A percentile compares a stretch with the other conserved stretches of the same genome.
Evolutionary conservation across 2,888 invertebrate genomes (phyloP).

Genomic region (Watsonalla binaria): DNA sequence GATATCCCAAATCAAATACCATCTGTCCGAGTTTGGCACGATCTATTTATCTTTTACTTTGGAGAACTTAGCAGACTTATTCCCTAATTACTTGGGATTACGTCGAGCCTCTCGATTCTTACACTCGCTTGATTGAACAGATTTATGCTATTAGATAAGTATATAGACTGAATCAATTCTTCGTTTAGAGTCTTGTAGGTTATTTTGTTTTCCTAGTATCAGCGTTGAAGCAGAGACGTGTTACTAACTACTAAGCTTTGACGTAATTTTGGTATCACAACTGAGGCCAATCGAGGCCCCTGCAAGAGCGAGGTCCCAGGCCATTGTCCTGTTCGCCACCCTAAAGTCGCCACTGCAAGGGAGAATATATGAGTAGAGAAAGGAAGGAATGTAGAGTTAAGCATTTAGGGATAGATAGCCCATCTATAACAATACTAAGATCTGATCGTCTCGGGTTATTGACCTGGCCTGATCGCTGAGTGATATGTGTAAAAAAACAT

Average conservation of each 20-base stretch:
- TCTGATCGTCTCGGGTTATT: too few species aligned
- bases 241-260: too few species aligned
- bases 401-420: too few species aligned
- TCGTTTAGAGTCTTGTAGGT: background rate
- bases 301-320: too few species aligned
- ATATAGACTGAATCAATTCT: background rate
- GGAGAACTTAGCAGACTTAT: background rate
- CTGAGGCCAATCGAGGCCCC: too few species aligned
- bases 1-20: background rate
- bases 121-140: background rate
- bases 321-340: too few species aligned
- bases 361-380: too few species aligned
- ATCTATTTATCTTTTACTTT: constrained; percentile 3
- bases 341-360: too few species aligned
- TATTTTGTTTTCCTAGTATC: constrained; percentile 2
- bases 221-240: background rate
- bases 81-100: constrained; percentile 1
- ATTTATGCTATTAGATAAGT: background rate
- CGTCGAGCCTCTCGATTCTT: background rate
- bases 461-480: too few species aligned
- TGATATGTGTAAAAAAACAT: too few species aligned
- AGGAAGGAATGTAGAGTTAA: too few species aligned
- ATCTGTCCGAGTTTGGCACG: background rate
- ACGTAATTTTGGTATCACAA: background rate
- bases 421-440: too few species aligned